Evolutionary conservation across 2,113 vertebrate genomes (phyloP).

Genomic region (Athene cunicularia): DNA sequence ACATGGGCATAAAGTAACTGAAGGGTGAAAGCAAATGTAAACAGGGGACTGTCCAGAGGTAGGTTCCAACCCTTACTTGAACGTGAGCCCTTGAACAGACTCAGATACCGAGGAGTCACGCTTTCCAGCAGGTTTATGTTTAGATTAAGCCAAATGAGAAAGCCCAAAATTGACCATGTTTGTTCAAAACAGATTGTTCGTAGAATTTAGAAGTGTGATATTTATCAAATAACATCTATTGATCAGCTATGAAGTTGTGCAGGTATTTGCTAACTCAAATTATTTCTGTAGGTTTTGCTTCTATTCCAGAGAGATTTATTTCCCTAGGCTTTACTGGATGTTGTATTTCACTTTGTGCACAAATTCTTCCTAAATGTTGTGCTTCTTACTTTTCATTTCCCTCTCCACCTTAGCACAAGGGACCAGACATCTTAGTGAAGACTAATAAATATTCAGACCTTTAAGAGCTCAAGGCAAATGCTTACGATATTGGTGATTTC

Average conservation of each 20-base stretch:
- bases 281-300: background rate
- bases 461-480: background rate
- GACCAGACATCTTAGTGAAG: background rate
- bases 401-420: background rate
- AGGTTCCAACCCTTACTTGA: background rate
- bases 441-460: background rate
- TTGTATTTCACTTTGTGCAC: background rate
- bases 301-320: conserved; percentile 7
- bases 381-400: background rate
- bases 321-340: background rate
- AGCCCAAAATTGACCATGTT: background rate
- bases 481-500: background rate
- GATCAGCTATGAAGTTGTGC: background rate
- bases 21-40: background rate
- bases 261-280: background rate
- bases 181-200: background rate
- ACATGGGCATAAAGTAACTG: background rate
- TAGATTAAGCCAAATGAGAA: background rate
- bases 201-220: background rate
- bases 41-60: background rate
- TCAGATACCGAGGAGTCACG: background rate
- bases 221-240: conserved; percentile 24
- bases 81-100: background rate
- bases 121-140: background rate
- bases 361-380: background rate